Evolutionary conservation across 2,113 vertebrate species (phyloP).

Genomic region (Nematolebias whitei): DNA sequence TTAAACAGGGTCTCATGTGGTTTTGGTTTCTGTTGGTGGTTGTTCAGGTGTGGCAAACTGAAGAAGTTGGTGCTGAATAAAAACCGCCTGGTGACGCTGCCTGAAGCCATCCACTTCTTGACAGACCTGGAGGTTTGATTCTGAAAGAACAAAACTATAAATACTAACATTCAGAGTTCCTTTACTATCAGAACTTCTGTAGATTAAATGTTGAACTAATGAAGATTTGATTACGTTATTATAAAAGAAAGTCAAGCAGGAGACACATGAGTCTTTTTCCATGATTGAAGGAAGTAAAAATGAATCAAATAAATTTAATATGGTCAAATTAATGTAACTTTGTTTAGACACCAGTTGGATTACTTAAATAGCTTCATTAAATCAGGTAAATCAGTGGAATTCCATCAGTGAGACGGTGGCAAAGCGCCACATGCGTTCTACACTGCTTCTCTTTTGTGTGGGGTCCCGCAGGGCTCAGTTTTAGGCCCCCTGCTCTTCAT

Average conservation of each 20-base stretch:
- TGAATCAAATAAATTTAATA: too few relatives aligned
- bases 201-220: not conserved
- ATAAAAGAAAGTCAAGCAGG: not conserved
- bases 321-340: too few relatives aligned
- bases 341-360: too few relatives aligned
- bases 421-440: too few relatives aligned
- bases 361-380: too few relatives aligned
- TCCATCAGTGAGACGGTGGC: too few relatives aligned
- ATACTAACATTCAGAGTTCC: not conserved
- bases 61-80: conserved; percentile 95
- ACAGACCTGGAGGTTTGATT: conserved; percentile 86
- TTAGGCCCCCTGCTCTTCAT: too few relatives aligned
- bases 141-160: not conserved
- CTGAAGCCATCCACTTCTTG: conserved; percentile 93
- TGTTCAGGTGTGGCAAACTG: conserved; percentile 89
- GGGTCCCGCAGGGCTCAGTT: too few relatives aligned
- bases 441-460: too few relatives aligned
- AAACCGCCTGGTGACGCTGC: conserved; percentile 94
- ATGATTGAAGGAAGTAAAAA: too few relatives aligned
- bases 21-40: not conserved
- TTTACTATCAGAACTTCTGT: not conserved
- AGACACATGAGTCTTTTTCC: not conserved
- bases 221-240: not conserved
- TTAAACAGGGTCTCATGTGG: not conserved
- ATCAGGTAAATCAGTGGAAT: too few relatives aligned